Evolutionary conservation across 1,140 invertebrate genomes (phyloP).

Genomic region (Dryas iulia): DNA sequence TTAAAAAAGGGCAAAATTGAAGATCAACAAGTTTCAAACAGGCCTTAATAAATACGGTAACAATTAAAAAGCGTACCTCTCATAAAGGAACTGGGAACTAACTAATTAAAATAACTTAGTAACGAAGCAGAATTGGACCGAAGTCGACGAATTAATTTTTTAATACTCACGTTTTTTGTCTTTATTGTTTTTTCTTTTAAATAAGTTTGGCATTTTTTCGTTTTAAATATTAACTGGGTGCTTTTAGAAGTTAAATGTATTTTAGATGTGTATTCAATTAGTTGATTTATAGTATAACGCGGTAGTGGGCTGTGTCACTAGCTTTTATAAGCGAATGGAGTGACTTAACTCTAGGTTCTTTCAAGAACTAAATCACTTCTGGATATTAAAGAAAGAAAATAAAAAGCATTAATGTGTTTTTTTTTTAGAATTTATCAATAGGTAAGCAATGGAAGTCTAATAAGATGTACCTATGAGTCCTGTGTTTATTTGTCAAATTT

Average conservation of each 20-base stretch:
- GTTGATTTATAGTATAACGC: not conserved
- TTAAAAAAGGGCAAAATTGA: constrained; percentile 30
- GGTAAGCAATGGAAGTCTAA: too few species aligned
- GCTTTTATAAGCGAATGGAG: too few species aligned
- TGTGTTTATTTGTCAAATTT: too few species aligned
- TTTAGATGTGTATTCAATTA: not conserved
- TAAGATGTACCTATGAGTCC: too few species aligned
- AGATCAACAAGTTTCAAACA: constrained; percentile 30
- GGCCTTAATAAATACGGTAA: constrained; percentile 45
- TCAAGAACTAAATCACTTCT: too few species aligned
- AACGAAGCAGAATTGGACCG: constrained; percentile 46
- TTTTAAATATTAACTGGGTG: not conserved
- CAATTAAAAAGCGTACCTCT: constrained; percentile 43
- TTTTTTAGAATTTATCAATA: too few species aligned
- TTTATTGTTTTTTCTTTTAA: constrained; percentile 22
- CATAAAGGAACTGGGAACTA: constrained; percentile 41
- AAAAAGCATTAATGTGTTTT: too few species aligned
- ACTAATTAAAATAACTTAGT: constrained; percentile 59
- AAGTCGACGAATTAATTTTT: constrained; percentile 56
- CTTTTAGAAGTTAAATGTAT: not conserved
- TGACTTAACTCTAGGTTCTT: too few species aligned
- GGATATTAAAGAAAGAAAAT: too few species aligned
- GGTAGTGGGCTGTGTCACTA: too few species aligned
- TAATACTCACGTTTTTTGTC: constrained; percentile 35
- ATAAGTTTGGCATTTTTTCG: constrained; percentile 4